Evolutionary conservation across 2,888 invertebrate species (phyloP), one percentile per base, ranked within the genome.

Genomic region (Oscheius sp.): DNA sequence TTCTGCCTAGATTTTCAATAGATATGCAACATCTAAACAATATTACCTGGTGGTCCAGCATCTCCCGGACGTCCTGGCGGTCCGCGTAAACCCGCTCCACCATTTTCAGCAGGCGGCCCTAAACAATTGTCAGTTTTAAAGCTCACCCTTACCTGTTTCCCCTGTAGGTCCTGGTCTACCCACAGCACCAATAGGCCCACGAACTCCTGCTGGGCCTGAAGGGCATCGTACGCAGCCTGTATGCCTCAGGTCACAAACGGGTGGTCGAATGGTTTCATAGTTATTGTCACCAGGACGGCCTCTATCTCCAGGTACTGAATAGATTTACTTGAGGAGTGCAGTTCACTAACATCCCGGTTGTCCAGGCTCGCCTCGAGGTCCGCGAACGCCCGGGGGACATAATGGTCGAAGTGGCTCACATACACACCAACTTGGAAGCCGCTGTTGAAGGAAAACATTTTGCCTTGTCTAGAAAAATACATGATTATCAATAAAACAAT

Each of bases 351-450:
- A 23, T 23, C 78, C 78, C 0, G 64, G 49, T 9, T 66, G 71
- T 12, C 78, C 78, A 6, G 46, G 49, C 35, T 56, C 59, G 2
- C 78, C 78, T 0, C 74, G 76, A 16, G 74, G 76, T 41, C 78
- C 78, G 12, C 72, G 74, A 0, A 75, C 74, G 0, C 78, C 78
- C 13, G 73, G 75, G 6, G 76, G 78, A 53, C 78, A 78, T 41
- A 52, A 71, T 12, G 78, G 78, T 21, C 59, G 27, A 13, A 73
- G 52, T 18, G 76, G 76, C 43, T 78, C 78, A 49, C 78, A 78
- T 29, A 75, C 73, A 61, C 78, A 78, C 78, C 78, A 78, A 0
- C 70, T 68, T 1, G 78, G 78, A 1, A 78, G 58, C 18, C 29
- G 12, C 18, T 25, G n/a, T n/a, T 43, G 49, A 23, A 70, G 29